Evolutionary conservation across 2,888 invertebrate genomes (phyloP), one percentile per base, ranked within the genome.

Genomic region (Aphidius colemani): DNA sequence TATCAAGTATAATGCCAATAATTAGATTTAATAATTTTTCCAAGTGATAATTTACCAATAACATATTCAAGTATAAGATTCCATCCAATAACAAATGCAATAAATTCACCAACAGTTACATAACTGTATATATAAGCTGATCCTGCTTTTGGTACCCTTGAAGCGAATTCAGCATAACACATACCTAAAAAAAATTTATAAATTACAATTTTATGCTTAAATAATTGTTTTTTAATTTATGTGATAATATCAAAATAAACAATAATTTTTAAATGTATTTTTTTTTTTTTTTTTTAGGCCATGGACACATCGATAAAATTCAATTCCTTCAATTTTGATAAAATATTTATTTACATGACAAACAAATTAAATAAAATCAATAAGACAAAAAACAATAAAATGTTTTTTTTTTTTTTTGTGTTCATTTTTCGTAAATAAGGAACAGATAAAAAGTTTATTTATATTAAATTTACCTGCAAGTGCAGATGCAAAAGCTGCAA

Each of bases 401-500:
- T 43, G 48, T 18, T 46, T 6, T 18, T 18, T 18, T 18, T 18
- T 18, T 18, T 18, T 18, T 18, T 1, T 18, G 13, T 18, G 13
- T 18, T 18, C 13, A 30, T 30, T 30, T 30, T 30, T 30, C 5
- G 30, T n/a, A 50, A 44, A 44, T 59, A 56, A 18, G 11, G 44
- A 53, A 51, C 13, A 58, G 11, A 60, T 44, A 64, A 59, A 57
- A 57, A 13, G 39, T 48, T 7, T 55, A 6, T 39, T 10, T 59
- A n/a, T 6, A 57, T 40, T 18, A 40, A 41, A 43, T 81, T 84
- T 77, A 93, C 94, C 94, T 73, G 97, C 95, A 80, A 97, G 91
- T 2, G 95, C 91, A 0, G 96, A 96, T 0, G 96, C 96, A 45
- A 97, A 82, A 6, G 96, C 97, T 1, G 97, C 97, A 1, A 96